Conservation (phyloP, 2,797 vertebrate genomes). For the Chrosomus eos region DNA sequence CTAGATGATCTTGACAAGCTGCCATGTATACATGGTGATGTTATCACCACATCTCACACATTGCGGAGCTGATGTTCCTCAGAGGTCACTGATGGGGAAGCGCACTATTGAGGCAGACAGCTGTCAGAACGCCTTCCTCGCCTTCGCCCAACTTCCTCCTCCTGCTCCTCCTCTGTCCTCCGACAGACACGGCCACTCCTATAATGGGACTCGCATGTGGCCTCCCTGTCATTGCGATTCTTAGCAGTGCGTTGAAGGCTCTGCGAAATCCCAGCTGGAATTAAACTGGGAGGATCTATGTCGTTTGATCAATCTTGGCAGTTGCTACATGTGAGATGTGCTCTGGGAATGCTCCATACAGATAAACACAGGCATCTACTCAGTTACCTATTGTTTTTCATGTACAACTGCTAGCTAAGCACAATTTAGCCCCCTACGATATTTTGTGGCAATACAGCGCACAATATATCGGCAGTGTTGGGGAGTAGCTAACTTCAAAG, state of each 20-base stretch:
- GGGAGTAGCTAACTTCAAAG: neutral
- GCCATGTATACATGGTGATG: conserved; percentile 72
- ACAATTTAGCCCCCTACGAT: neutral
- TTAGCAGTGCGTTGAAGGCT: neutral
- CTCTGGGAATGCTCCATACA: conserved; percentile 9
- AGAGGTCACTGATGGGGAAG: conserved; percentile 59
- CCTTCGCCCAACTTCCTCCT: conserved; percentile 49
- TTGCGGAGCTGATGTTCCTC: conserved; percentile 28
- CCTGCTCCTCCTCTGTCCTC: conserved; percentile 49
- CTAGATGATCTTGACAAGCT: conserved; percentile 70
- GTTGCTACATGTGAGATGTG: neutral
- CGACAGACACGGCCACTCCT: conserved; percentile 28
- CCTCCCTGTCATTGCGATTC: conserved; percentile 12
- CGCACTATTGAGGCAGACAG: conserved; percentile 56
- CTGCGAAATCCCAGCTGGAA: conserved; percentile 25
- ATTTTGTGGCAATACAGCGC: neutral
- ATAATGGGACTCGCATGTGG: conserved; percentile 22
- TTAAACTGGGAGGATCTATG: neutral
- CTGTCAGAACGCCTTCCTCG: conserved; percentile 57
- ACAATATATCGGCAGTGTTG: neutral
- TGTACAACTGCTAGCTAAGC: neutral
- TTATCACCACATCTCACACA: conserved; percentile 63
- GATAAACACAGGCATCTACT: neutral
- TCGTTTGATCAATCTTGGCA: neutral
- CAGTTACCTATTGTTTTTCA: neutral